Percentiles rank a stretch among this genome's conserved stretches.
phyloP scores from a whole-genome alignment of 1,140 invertebrate genomes.

The Atta cephalotes region DNA sequence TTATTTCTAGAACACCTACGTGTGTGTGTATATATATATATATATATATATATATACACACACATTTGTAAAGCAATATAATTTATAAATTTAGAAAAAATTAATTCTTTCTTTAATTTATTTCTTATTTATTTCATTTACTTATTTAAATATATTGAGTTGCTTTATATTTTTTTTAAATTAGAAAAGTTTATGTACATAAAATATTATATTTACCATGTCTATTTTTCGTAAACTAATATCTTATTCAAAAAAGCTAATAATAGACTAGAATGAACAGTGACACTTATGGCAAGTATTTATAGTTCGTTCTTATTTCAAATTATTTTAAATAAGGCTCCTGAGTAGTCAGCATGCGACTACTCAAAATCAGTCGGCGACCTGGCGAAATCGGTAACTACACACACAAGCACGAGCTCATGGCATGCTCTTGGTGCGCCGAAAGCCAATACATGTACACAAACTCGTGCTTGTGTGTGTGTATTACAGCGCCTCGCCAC shows the following conservation, averaged over 20 bases:
- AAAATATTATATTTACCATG: neutral
- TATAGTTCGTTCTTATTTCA: too few relatives aligned
- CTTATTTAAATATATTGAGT: neutral
- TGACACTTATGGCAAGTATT: neutral
- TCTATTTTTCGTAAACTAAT: slow-evolving; percentile 19
- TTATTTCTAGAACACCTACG: too few relatives aligned
- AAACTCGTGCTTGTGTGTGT: too few relatives aligned
- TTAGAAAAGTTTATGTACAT: neutral
- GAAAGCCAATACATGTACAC: too few relatives aligned
- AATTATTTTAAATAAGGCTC: too few relatives aligned
- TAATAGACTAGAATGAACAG: slow-evolving; percentile 50
- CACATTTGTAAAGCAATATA: neutral
- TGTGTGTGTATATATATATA: neutral
- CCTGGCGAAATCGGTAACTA: too few relatives aligned
- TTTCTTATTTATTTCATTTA: neutral
- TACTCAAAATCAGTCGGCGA: too few relatives aligned
- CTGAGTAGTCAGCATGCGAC: too few relatives aligned
- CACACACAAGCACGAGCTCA: too few relatives aligned
- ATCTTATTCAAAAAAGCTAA: slow-evolving; percentile 22
- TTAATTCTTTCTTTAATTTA: neutral
- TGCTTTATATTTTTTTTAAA: neutral
- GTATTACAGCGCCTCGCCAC: too few relatives aligned
- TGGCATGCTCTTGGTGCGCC: too few relatives aligned
- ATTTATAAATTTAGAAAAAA: neutral
- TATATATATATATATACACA: neutral